Base-by-base conservation (phyloP, 2,113 vertebrate species). In the Plecturocebus donacophilus region DNA sequence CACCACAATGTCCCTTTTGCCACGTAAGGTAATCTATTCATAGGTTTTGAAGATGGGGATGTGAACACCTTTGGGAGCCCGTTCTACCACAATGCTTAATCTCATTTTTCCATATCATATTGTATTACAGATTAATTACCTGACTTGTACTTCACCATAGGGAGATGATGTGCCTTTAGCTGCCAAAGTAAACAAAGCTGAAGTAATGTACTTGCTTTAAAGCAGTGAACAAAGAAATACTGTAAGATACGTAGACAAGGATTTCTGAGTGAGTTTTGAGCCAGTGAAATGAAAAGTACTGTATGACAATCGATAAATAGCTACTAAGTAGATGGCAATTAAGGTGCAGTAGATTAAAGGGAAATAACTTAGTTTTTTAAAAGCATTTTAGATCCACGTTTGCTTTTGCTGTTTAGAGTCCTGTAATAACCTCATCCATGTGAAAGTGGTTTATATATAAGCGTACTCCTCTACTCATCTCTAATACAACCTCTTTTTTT, bases 251-350 rank as follows among this genome's bases (percentile, higher is more conserved):
- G 3, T 30, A 79, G 71, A 90, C 83, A 87, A 40, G 61, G 83
- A 52, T 64, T 95, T 94, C 58, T 91, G 61, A 45, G 23, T 40
- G 49, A 54, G 13, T 92, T 8, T 88, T 75, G 94, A 96, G 79
- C 96, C 96, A 94, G 71, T 21, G 45, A 93, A 94, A 96, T 96
- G 56, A 85, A 88, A 96, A 97, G 89, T 54, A 56, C 76, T 75
- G 4, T 73, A 35, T 19, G 13, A 64, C 8, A 5, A 90, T 97
- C 94, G 68, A 96, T 98, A 86, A 87, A 75, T 61, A 83, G 89
- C 95, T 94, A 75, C 94, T 95, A 97, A 96, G 47, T 94, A 92
- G 89, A 58, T 95, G 61, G 45, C 85, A 97, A 79, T 97, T 93
- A 93, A 98, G 56, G 35, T 38, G 8, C 58, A 88, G 45, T 81